Percentiles rank a stretch among this genome's conserved stretches.
phyloP scores from a whole-genome alignment of 1,140 invertebrate species.

The Aphaenogaster rudis region DNA sequence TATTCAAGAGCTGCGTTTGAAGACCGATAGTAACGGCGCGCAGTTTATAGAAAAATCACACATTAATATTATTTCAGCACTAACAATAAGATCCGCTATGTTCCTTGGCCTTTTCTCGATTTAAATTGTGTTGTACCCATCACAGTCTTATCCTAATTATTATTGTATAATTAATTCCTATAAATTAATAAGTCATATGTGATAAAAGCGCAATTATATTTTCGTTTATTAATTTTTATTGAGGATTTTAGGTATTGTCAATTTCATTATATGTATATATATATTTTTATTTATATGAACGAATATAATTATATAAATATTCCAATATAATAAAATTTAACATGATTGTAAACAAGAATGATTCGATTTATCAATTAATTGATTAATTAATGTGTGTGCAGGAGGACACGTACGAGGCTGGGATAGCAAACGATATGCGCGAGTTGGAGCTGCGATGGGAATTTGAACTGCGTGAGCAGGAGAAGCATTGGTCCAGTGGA shows the following conservation, averaged over 20 bases:
- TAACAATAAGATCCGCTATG: too few relatives aligned
- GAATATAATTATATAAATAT: conserved; percentile 12
- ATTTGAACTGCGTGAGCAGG: conserved; percentile 90
- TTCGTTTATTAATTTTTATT: background rate
- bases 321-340: background rate
- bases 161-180: background rate
- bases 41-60: too few relatives aligned
- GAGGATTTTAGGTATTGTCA: background rate
- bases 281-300: background rate
- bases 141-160: too few relatives aligned
- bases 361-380: background rate
- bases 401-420: conserved; percentile 90
- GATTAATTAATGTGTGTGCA: conserved; percentile 71
- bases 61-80: too few relatives aligned
- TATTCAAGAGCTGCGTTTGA: too few relatives aligned
- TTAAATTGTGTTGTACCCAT: too few relatives aligned
- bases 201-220: background rate
- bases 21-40: too few relatives aligned
- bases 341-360: background rate
- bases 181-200: background rate
- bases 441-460: conserved; percentile 90
- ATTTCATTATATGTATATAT: background rate
- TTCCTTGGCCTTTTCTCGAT: too few relatives aligned
- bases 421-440: conserved; percentile 90
- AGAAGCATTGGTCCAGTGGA: conserved; percentile 90